Evolutionary conservation across 1,140 invertebrate genomes (phyloP), one percentile per base, ranked within the genome.

Genomic region (Caenorhabditis elegans): DNA sequence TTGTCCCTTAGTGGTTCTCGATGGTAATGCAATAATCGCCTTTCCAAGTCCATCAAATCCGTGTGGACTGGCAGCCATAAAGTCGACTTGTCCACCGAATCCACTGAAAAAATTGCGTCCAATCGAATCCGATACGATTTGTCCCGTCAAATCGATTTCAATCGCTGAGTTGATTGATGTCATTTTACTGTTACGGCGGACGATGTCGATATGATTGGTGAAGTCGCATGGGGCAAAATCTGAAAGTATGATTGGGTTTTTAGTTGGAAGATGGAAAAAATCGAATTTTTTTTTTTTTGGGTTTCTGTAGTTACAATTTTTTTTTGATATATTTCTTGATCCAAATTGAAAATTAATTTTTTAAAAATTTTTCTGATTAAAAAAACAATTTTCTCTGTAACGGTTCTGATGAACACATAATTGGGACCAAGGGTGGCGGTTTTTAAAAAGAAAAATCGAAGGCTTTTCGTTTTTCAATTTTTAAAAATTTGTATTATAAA

Each of bases 161-260:
- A 98, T 95, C 89, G 95, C 95, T 0, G 95, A 96, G 91, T 97
- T 98, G 85, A 98, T 96, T n/a, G 95, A 95, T 0, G 95, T 96
- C 93, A 98, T 96, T 87, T 92, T 93, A 28, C 95, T 94, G 90
- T 95, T 95, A 85, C 93, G 92, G 0, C 93, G 93, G 78, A 97
- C 93, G 80, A 96, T 91, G 80, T 93, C 92, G 3, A 93, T 93
- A 88, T 93, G 93, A 90, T 96, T 96, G 0, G 95, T 95, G 88
- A 94, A 96, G 86, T 94, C 93, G 22, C 95, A 94, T 86, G 93
- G 93, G 88, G 93, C 86, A 36, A 88, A 81, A 51, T 76, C 80
- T 81, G 70, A 24, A 39, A 78, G 11, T n/a, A 36, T n/a, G n/a
- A n/a, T n/a, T n/a, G n/a, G n/a, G n/a, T n/a, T n/a, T n/a, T n/a